Base-by-base conservation (phyloP, 2,113 vertebrate genomes). In the Herpetotheres cachinnans region DNA sequence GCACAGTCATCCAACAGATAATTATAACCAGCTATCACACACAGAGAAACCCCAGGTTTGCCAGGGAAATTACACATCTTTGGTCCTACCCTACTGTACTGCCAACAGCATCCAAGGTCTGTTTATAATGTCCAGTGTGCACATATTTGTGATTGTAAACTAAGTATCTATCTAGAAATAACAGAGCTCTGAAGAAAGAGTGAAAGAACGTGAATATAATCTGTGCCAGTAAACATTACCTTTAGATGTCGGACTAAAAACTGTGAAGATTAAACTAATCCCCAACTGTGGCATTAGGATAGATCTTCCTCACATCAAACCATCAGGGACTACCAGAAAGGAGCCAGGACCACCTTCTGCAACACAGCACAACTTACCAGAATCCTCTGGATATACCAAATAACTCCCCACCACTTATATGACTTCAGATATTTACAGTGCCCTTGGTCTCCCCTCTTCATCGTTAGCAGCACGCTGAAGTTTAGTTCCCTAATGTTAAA, bases 381-480 rank as follows among this genome's bases (percentile, higher is more conserved):
- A 81, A 87, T 42, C 20, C 10, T 82, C 22, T 54, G 6, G 32
- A 50, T 16, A 22, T 7, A 54, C 6, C 21, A 70, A 52, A 72
- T 0, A 0, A 29, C 24, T 44, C 71, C n/a, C 30, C 30, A 34
- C 14, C 42, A 24, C 7, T 52, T 40, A 22, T 0, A 1, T 34
- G 14, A 70, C 19, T 84, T 40, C 40, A 54, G 13, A 9, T 10
- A 72, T 30, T 83, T 54, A 27, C 26, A 7, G 8, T 13, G 21
- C 8, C n/a, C 21, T 62, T 72, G 21, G 30, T 44, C 9, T 58
- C 24, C 16, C 8, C 29, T 77, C 55, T 34, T 40, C 30, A 50
- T 50, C 1, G 1, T 30, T 26, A 86, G 8, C 8, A 86, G 25
- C 18, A 77, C 9, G 9, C 2, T 22, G 7, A 86, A 44, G 7